Evolutionary conservation across 1,140 invertebrate genomes (phyloP), one percentile per base, ranked within the genome.

Genomic region (Nylanderia fulva): DNA sequence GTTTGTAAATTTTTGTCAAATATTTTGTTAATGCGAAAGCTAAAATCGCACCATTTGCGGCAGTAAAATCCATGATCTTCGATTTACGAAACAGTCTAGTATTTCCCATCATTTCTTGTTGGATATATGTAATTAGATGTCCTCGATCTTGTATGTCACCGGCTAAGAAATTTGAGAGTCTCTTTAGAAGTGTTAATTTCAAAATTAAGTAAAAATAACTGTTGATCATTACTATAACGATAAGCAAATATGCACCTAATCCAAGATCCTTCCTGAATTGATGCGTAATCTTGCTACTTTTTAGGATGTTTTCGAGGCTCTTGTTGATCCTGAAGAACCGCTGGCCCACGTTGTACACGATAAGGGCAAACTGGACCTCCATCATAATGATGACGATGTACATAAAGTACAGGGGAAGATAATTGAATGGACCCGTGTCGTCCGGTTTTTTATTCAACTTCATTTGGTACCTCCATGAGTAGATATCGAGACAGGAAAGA

Each of bases 391-490:
- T 92, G 0, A 94, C 88, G 1, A 94, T 33, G 56, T 95, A 95
- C 91, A 95, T 93, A 2, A 91, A 86, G 60, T 95, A 95, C 8
- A 95, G 71, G 0, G 94, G 93, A 0, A 87, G 11, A 54, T 94
- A 95, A 85, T 95, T 95, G 4, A 95, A 90, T 0, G 94, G 92
- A 27, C 94, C 94, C 85, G 93, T 94, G 42, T 92, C 91, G 7
- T 89, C 9, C 33, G 90, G 86, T 48, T 91, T 91, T 13, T 92
- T 92, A 9, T 66, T 74, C 1, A 63, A 24, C 63, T 89, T 92
- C 6, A 90, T 63, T 7, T 91, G 85, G 4, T 79, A 80, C 13
- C 60, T 52, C 94, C 94, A 95, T 0, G 86, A 58, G 15, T 82
- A 90, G 24, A 92, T 91, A 72, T 95, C 94, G 5, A 93, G 61